Conservation (phyloP, 2,113 vertebrate genomes). For the Archilochus colubris region DNA sequence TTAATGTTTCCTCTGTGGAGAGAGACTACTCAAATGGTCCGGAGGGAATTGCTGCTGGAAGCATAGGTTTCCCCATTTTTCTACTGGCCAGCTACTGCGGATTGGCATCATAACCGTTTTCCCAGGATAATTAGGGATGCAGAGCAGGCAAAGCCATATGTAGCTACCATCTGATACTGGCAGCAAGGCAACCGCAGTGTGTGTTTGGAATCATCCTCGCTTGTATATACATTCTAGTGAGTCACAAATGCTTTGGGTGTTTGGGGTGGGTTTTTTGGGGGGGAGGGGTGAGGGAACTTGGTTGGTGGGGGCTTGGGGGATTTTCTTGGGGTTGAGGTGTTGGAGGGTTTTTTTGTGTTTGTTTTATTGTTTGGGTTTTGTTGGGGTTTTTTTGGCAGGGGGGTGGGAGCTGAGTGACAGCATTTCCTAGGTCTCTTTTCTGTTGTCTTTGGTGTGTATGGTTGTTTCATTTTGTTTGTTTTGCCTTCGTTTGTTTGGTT, state of each 20-base stretch:
- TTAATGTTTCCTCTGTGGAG: background rate
- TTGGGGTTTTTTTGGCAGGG: too few relatives aligned
- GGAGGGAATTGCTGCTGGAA: background rate
- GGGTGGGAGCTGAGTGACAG: too few relatives aligned
- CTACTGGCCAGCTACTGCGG: background rate
- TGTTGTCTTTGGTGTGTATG: too few relatives aligned
- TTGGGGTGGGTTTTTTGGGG: too few relatives aligned
- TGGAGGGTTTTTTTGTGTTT: too few relatives aligned
- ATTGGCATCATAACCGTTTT: background rate
- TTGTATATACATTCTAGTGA: background rate
- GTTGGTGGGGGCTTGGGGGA: too few relatives aligned
- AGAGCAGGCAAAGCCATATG: background rate
- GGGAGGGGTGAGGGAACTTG: too few relatives aligned
- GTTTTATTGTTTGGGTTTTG: too few relatives aligned
- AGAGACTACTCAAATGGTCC: background rate
- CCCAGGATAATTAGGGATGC: background rate
- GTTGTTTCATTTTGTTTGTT: too few relatives aligned
- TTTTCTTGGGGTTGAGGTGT: too few relatives aligned
- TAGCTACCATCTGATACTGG: background rate
- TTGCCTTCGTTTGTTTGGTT: background rate
- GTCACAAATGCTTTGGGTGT: background rate
- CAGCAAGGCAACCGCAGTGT: background rate
- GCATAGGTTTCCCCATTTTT: background rate
- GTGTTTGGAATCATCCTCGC: background rate
- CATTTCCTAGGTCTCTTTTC: too few relatives aligned